Conservation (phyloP, 2,888 invertebrate genomes). For the Isoperla grammatica region DNA sequence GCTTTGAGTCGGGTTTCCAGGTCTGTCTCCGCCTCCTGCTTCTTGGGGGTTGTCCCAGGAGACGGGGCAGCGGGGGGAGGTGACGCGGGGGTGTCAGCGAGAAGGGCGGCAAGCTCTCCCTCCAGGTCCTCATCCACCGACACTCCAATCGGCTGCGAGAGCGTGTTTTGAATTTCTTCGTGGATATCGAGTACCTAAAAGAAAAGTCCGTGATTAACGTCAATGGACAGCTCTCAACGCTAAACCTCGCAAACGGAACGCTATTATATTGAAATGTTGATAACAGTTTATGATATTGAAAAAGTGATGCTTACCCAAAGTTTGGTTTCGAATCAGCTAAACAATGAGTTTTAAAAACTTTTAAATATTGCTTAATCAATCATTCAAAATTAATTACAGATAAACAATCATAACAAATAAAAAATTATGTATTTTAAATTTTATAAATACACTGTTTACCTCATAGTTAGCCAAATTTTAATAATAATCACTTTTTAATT, state of each 20-base stretch:
- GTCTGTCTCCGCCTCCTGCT: background rate
- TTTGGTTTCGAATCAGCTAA: too few relatives aligned
- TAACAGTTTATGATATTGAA: too few relatives aligned
- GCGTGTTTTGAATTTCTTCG: slow-evolving; percentile 51
- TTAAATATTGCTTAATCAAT: too few relatives aligned
- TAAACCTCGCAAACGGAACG: slow-evolving; percentile 9
- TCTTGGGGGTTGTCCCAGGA: background rate
- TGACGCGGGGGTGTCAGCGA: slow-evolving; percentile 36
- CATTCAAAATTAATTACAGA: too few relatives aligned
- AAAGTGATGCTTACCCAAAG: too few relatives aligned
- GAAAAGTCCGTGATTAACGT: slow-evolving; percentile 29
- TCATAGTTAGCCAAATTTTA: too few relatives aligned
- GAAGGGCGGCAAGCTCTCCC: slow-evolving; percentile 56
- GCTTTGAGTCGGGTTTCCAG: background rate
- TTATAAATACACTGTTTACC: too few relatives aligned
- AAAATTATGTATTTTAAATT: too few relatives aligned
- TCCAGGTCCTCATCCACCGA: slow-evolving; percentile 59
- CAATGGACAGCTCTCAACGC: slow-evolving; percentile 20
- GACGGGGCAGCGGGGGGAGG: slow-evolving; percentile 3
- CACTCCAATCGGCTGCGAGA: slow-evolving; percentile 49
- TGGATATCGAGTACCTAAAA: slow-evolving; percentile 53
- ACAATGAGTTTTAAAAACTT: too few relatives aligned
- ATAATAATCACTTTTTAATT: too few relatives aligned
- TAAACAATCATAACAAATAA: too few relatives aligned
- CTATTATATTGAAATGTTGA: background rate